Evolutionary conservation across 2,888 invertebrate genomes (phyloP), one percentile per base, ranked within the genome.

Genomic region (Idaea straminata): DNA sequence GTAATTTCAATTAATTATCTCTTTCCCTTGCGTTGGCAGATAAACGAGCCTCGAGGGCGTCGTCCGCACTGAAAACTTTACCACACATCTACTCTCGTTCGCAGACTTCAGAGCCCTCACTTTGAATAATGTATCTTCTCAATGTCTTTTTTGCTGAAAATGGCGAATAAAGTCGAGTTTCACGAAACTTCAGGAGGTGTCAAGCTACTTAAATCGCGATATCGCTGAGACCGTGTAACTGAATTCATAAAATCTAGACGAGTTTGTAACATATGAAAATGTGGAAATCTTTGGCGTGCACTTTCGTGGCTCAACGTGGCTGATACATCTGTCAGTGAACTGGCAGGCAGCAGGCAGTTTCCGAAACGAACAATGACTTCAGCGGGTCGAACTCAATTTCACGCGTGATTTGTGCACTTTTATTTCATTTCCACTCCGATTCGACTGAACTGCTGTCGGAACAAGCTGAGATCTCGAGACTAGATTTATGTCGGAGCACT

Each of bases 361-460:
- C 79, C 81, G 80, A 78, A 77, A 74, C 83, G 83, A 81, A 86
- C 87, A 87, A 86, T 86, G 84, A 84, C 85, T 86, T 83, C 79
- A 82, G 83, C 78, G 84, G 85, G 77, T 85, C 85, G 85, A 90
- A 91, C 84, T 89, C 91, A 89, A 92, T 92, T 92, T 91, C 90
- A 91, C 91, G 91, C 89, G 88, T 90, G 89, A 90, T 91, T 90
- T 90, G 85, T 86, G 82, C 82, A 84, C 83, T 88, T 88, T 90
- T 88, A 89, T 89, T 89, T 88, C 85, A 85, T 89, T 90, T 83
- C 84, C 83, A 87, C 82, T 83, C 74, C 74, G 73, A 77, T 74
- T 78, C 74, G 73, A 77, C 74, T 78, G 78, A 81, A 83, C 78
- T 75, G 75, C 74, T 80, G 78, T 80, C 79, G 80, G 76, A 76